These are phyloP conservation scores for Melanaphis sacchari DNA, from an alignment of 1,140 invertebrate species.

Conservation along the genomic window DNA sequence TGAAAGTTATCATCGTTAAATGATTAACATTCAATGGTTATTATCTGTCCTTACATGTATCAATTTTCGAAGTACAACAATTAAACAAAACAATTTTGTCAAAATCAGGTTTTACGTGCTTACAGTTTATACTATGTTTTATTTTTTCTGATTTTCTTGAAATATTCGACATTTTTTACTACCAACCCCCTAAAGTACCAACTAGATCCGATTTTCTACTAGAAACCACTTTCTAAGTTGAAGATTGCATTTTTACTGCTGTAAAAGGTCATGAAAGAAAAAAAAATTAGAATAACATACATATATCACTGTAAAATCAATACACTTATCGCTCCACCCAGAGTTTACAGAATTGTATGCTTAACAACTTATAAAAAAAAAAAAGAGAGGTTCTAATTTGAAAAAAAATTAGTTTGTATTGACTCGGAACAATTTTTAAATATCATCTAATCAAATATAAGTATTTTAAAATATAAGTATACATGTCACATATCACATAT, in stretches of 20 bases:
- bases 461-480: not conserved
- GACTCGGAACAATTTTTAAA: not conserved
- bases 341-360: not conserved
- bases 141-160: not conserved
- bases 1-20: not conserved
- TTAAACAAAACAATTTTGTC: not conserved
- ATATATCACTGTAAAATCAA: not conserved
- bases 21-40: no score
- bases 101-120: not conserved
- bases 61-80: not conserved
- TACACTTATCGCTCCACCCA: not conserved
- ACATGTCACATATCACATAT: not conserved
- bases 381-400: not conserved
- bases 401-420: not conserved
- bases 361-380: not conserved
- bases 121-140: not conserved
- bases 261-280: not conserved
- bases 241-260: not conserved
- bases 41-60: no score
- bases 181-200: not conserved
- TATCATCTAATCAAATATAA: not conserved
- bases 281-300: not conserved
- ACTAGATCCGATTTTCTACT: not conserved
- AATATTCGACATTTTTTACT: not conserved
- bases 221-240: not conserved